phyloP scores from a whole-genome alignment of 2,888 invertebrate genomes.

The Drosophila atripex region DNA sequence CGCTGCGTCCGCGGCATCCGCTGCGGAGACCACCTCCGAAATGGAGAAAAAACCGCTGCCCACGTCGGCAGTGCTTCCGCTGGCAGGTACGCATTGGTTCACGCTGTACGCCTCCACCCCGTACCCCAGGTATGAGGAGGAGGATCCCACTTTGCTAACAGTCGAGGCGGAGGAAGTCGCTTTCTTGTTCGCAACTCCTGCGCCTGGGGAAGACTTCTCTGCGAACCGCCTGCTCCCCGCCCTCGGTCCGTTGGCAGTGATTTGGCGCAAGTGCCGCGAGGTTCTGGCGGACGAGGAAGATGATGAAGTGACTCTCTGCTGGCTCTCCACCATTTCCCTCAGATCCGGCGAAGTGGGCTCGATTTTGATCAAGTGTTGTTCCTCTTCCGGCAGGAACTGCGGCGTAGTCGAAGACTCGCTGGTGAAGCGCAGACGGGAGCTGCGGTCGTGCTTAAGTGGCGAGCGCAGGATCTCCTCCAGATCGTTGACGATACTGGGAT shows the following conservation, averaged over 20 bases:
- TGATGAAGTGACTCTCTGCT: constrained; percentile 50
- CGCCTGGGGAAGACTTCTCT: constrained; percentile 18
- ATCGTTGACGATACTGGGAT: constrained; percentile 83
- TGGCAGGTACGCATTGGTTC: constrained; percentile 47
- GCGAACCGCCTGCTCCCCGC: constrained; percentile 31
- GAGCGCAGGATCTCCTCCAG: constrained; percentile 83
- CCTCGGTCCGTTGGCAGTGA: constrained; percentile 53
- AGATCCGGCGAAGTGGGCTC: constrained; percentile 81
- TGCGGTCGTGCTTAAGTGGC: constrained; percentile 80
- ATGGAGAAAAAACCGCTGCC: constrained; percentile 69
- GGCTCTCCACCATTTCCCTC: constrained; percentile 77
- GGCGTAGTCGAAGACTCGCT: constrained; percentile 80
- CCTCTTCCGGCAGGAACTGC: constrained; percentile 76
- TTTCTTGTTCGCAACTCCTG: constrained; percentile 50
- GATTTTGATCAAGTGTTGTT: constrained; percentile 79
- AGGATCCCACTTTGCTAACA: constrained; percentile 42
- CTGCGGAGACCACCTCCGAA: constrained; percentile 71
- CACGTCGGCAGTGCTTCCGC: constrained; percentile 61
- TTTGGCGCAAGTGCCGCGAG: constrained; percentile 61
- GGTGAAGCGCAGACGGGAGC: constrained; percentile 78
- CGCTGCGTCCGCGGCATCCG: constrained; percentile 68
- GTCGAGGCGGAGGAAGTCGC: constrained; percentile 14
- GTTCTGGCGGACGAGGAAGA: constrained; percentile 62
- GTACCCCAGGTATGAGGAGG: constrained; percentile 65
- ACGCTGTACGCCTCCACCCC: constrained; percentile 66